phyloP scores from a whole-genome alignment of 1,140 invertebrate genomes.

The Temnothorax curvispinosus region DNA sequence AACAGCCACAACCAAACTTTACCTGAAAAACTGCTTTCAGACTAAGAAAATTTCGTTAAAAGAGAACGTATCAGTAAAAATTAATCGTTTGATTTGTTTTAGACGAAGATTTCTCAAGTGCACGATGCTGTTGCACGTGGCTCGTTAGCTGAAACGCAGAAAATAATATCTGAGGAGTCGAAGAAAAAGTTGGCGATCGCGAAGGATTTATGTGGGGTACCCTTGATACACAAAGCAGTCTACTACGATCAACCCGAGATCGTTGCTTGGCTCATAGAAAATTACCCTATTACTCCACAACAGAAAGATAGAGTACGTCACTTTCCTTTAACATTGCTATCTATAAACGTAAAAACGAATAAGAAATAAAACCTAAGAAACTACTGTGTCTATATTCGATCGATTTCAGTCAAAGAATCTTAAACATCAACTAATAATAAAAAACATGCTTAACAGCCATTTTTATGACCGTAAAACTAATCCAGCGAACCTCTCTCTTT shows the following conservation, averaged over 20 bases:
- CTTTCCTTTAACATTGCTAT: neutral
- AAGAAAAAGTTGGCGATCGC: constrained; percentile 89
- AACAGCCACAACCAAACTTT: neutral
- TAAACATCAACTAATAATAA: neutral
- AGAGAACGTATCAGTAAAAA: neutral
- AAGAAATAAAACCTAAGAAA: neutral
- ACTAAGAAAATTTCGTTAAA: constrained; percentile 20
- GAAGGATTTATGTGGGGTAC: constrained; percentile 91
- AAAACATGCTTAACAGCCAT: neutral
- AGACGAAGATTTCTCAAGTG: constrained; percentile 89
- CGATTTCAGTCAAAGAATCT: neutral
- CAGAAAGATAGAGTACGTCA: constrained; percentile 91
- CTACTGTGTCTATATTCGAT: neutral
- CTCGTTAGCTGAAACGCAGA: constrained; percentile 88
- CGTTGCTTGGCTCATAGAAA: constrained; percentile 90
- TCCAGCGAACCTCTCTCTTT: neutral
- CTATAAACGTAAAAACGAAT: neutral
- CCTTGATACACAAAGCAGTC: constrained; percentile 92
- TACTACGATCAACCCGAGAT: constrained; percentile 91
- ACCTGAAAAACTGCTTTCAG: neutral
- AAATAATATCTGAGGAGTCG: constrained; percentile 85
- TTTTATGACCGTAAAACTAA: neutral
- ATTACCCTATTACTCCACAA: constrained; percentile 91
- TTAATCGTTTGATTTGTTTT: constrained; percentile 62
- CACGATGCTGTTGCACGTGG: constrained; percentile 91